A percentile compares a stretch with the other conserved stretches of the same genome.
These are phyloP conservation scores for Scopus umbretta DNA, from an alignment of 2,113 vertebrate genomes.

Conservation along the genomic window DNA sequence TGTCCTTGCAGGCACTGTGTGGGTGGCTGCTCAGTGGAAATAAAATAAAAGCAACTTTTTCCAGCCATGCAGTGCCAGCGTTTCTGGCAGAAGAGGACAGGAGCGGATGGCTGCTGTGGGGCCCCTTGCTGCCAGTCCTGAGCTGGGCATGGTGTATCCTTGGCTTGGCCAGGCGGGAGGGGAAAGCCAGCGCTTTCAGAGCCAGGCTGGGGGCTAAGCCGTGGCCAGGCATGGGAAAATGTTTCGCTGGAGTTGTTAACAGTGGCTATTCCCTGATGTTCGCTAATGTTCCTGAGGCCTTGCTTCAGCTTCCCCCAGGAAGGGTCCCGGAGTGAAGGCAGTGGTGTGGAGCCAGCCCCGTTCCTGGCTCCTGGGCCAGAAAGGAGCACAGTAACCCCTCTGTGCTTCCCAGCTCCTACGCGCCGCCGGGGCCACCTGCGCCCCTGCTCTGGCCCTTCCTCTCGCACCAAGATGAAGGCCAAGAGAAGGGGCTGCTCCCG, in stretches of 20 bases:
- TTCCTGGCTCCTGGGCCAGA: neutral
- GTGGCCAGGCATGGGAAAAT: neutral
- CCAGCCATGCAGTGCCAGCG: neutral
- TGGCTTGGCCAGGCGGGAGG: neutral
- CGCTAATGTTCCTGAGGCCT: neutral
- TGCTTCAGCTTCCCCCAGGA: neutral
- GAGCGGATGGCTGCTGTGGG: fast-evolving
- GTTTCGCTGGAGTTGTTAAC: neutral
- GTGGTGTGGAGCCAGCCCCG: neutral
- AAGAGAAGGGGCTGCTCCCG: neutral
- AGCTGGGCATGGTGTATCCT: neutral
- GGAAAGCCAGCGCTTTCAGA: neutral
- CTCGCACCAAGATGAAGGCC: neutral
- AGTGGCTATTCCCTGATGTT: neutral
- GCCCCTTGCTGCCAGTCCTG: neutral
- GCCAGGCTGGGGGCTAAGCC: neutral
- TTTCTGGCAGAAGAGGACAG: neutral
- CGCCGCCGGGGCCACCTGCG: neutral
- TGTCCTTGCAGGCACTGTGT: fast-evolving
- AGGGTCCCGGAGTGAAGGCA: neutral
- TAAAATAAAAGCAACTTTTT: neutral
- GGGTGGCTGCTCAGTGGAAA: neutral
- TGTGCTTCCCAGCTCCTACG: neutral
- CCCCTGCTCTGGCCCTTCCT: neutral
- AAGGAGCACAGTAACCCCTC: neutral